Evolutionary conservation across 2,888 invertebrate genomes (phyloP), one percentile per base, ranked within the genome.

Genomic region (Sympetrum striolatum): DNA sequence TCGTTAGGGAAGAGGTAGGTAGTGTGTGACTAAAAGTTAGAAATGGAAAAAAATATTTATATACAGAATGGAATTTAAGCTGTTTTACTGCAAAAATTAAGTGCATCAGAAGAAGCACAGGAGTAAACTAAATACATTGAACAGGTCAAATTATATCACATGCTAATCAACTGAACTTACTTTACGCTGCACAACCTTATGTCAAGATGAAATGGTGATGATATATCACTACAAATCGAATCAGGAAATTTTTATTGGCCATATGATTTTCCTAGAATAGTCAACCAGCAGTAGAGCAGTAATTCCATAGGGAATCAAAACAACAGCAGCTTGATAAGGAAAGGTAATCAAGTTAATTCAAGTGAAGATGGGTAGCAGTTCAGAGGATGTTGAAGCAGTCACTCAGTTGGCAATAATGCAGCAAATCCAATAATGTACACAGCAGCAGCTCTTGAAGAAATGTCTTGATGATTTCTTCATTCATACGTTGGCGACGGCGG

Each of bases 401-500:
- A n/a, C 86, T 37, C 14, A 12, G 73, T 31, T 14, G 22, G 35
- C 86, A 35, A 14, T 58, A 35, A n/a, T 2, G 10, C 22, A 6
- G 37, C 22, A 18, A 80, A 22, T 22, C n/a, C 86, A 86, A 5
- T 10, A 60, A 37, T 12, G 31, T 37, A 37, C 15, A 58, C 82
- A 35, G 60, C 86, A 86, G 58, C 35, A 58, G 86, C n/a, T 58
- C 60, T 37, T 22, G 86, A 58, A 31, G 39, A 18, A 31, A 4
- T 3, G 15, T 60, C 58, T 37, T 53, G 82, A 15, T 4, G 18
- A 44, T 44, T 37, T 86, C 37, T 86, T 86, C 86, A 86, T 3
- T 86, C 86, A 31, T 86, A 86, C 6, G 86, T 64, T 58, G 86
- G 86, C 6, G 86, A 86, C 0, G 86, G 86, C 10, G 86, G 86